phyloP scores from a whole-genome alignment of 2,888 invertebrate species.

The Nyleta sp. region DNA sequence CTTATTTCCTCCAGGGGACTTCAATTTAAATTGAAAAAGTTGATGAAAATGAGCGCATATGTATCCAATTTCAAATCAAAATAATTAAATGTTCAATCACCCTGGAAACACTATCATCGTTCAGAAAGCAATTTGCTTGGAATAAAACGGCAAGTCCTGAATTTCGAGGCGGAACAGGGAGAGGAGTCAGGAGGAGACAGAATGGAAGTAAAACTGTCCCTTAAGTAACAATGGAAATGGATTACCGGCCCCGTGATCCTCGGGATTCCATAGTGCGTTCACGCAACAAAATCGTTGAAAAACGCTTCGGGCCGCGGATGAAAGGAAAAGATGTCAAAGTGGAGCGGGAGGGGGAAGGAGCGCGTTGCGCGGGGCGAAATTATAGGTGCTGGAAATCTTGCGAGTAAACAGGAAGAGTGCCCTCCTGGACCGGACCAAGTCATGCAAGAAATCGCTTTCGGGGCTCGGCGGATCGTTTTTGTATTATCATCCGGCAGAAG shows the following conservation, averaged over 20 bases:
- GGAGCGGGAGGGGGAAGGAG: constrained; percentile 47
- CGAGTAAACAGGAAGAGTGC: constrained; percentile 78
- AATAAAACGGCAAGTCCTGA: no score
- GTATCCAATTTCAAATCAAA: no score
- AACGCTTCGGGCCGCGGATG: constrained; percentile 45
- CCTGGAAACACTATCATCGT: no score
- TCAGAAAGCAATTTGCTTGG: no score
- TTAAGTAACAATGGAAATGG: constrained; percentile 68
- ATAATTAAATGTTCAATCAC: no score
- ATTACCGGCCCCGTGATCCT: constrained; percentile 53
- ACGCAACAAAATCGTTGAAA: constrained; percentile 72
- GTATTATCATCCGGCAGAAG: constrained; percentile 71
- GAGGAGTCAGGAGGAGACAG: constrained; percentile 36
- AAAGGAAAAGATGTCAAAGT: constrained; percentile 61
- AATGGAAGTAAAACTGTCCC: constrained; percentile 62
- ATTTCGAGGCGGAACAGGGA: constrained; percentile 23
- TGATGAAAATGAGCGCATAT: no score
- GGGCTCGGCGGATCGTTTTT: constrained; percentile 62
- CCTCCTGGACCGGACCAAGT: constrained; percentile 74
- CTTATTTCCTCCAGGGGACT: no score
- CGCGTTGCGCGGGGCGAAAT: constrained; percentile 70
- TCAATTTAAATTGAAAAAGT: no score
- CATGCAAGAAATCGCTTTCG: constrained; percentile 80
- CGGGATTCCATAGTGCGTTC: constrained; percentile 69
- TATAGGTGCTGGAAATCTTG: constrained; percentile 81